phyloP scores from a whole-genome alignment of 2,113 vertebrate genomes.

The Orycteropus afer region DNA sequence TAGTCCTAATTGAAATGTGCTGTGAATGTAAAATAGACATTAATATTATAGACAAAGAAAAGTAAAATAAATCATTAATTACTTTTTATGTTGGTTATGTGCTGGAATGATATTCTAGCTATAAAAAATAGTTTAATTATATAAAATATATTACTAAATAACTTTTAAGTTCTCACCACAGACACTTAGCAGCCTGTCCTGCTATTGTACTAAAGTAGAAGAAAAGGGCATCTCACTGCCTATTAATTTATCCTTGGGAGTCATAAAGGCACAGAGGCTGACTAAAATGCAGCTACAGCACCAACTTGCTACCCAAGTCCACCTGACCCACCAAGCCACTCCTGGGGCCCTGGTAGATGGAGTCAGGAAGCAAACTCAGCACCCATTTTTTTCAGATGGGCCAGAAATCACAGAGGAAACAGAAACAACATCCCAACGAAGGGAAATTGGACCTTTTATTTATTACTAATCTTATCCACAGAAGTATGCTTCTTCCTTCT shows the following conservation, averaged over 20 bases:
- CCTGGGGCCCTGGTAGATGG: background rate
- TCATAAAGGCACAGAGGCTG: background rate
- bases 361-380: background rate
- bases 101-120: background rate
- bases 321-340: background rate
- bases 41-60: background rate
- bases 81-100: background rate
- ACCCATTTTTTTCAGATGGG: too few relatives aligned
- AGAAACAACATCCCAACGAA: background rate
- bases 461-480: background rate
- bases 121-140: background rate
- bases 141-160: background rate
- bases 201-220: background rate
- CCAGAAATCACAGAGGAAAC: fast-evolving
- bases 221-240: background rate
- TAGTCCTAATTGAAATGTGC: background rate
- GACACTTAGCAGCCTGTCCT: background rate
- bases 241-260: background rate
- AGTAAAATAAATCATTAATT: background rate
- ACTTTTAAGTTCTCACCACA: background rate
- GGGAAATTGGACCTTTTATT: conserved; percentile 11
- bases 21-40: background rate
- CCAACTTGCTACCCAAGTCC: background rate
- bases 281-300: background rate
- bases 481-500: conserved; percentile 23